Percentiles rank a stretch among this genome's conserved stretches.
These are phyloP conservation scores for Bactericera cockerelli DNA, from an alignment of 1,140 invertebrate species.

Conservation along the genomic window DNA sequence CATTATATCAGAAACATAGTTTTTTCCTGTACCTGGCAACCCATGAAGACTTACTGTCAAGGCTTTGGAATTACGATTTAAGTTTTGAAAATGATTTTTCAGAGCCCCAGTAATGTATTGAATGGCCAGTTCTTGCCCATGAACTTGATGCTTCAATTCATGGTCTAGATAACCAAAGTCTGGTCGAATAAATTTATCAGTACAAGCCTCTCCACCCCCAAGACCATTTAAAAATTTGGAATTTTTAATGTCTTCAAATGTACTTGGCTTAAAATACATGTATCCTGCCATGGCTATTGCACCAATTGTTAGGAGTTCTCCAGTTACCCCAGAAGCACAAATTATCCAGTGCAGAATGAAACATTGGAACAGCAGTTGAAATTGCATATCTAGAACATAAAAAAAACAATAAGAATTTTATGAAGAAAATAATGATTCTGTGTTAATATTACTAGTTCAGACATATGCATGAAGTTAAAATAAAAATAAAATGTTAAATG, in stretches of 20 bases:
- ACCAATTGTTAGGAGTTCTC: background rate
- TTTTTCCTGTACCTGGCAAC: slow-evolving; percentile 70
- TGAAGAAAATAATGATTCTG: too few species aligned
- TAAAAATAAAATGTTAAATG: too few species aligned
- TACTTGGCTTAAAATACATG: background rate
- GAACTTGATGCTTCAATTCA: background rate
- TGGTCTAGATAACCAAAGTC: background rate
- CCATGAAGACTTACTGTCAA: slow-evolving; percentile 63
- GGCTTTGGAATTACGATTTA: slow-evolving; percentile 36
- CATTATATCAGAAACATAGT: slow-evolving; percentile 68
- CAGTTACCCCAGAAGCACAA: background rate
- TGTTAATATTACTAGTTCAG: too few species aligned
- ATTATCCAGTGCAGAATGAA: too few species aligned
- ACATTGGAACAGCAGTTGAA: too few species aligned
- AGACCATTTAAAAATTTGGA: background rate
- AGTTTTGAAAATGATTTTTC: slow-evolving; percentile 2
- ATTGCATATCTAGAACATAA: too few species aligned
- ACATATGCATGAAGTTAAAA: too few species aligned
- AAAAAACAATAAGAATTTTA: too few species aligned
- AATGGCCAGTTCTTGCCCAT: slow-evolving; percentile 1
- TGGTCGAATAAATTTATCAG: background rate
- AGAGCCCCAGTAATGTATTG: background rate
- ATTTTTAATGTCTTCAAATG: too few species aligned
- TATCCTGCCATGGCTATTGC: background rate
- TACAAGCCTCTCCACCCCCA: background rate